A percentile compares a stretch with the other conserved stretches of the same genome.
Conservation (phyloP, 2,113 vertebrate genomes). For the Paramisgurnus dabryanus region DNA sequence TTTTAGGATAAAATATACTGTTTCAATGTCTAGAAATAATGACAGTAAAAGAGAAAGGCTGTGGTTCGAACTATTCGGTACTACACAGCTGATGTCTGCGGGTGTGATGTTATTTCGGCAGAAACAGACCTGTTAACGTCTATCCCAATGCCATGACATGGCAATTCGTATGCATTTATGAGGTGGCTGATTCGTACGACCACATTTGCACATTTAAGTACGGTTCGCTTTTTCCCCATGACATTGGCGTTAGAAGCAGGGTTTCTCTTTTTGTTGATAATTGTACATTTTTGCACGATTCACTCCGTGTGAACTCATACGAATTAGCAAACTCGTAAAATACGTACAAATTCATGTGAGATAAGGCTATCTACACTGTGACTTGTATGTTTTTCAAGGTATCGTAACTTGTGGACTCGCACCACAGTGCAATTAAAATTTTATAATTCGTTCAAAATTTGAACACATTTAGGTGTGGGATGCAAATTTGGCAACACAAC, state of each 20-base stretch:
- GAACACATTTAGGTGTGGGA: neutral
- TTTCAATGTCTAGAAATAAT: neutral
- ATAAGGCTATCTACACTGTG: neutral
- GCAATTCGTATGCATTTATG: no score
- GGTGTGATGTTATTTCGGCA: conserved; percentile 1
- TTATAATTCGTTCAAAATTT: neutral
- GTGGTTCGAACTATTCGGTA: neutral
- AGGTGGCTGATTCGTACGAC: no score
- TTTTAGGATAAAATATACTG: neutral
- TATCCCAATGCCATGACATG: neutral
- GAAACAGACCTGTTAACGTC: neutral
- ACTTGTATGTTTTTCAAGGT: conserved; percentile 1
- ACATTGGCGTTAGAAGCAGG: no score
- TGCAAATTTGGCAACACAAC: conserved; percentile 9
- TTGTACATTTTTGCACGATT: no score
- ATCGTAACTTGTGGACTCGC: conserved; percentile 17
- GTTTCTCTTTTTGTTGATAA: no score
- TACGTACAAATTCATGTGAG: no score
- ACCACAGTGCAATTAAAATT: neutral
- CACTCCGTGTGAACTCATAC: no score
- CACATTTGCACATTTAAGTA: no score
- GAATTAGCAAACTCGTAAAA: no score
- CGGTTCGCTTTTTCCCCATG: no score
- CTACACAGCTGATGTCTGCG: neutral
- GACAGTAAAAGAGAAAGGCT: neutral